phyloP scores from a whole-genome alignment of 2,113 vertebrate species.

The Saguinus midas region DNA sequence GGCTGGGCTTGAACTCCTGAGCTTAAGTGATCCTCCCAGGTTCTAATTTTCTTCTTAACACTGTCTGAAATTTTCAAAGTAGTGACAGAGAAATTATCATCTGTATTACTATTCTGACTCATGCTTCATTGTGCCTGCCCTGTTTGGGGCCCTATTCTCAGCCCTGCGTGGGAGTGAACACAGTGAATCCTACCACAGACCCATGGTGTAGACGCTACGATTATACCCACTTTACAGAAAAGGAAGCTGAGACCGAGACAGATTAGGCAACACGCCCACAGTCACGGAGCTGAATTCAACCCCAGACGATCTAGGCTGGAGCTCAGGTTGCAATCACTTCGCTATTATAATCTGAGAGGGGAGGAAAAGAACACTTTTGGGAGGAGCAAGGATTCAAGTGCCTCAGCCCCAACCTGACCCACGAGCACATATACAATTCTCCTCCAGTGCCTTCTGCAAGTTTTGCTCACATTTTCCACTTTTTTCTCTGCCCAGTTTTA shows the following conservation, averaged over 20 bases:
- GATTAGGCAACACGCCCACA: not conserved
- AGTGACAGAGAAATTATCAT: not conserved
- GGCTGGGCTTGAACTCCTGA: no score
- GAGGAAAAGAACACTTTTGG: accelerated
- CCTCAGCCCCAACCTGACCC: not conserved
- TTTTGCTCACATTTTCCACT: not conserved
- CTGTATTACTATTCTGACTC: not conserved
- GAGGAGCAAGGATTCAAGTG: not conserved
- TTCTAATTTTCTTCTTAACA: not conserved
- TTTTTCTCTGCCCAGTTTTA: slow-evolving; percentile 16
- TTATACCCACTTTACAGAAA: not conserved
- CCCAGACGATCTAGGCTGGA: not conserved
- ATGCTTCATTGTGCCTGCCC: accelerated
- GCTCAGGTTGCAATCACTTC: no score
- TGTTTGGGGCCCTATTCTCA: not conserved
- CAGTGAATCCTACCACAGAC: not conserved
- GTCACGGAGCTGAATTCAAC: not conserved
- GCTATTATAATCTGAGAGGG: not conserved
- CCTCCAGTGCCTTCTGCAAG: not conserved
- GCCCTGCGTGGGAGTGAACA: not conserved
- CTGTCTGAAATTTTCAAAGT: not conserved
- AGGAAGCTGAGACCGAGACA: not conserved
- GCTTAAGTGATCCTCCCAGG: no score
- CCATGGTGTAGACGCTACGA: accelerated
- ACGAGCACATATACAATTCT: accelerated